Conservation (phyloP, 2,113 vertebrate species). For the Oreotrochilus melanogaster region DNA sequence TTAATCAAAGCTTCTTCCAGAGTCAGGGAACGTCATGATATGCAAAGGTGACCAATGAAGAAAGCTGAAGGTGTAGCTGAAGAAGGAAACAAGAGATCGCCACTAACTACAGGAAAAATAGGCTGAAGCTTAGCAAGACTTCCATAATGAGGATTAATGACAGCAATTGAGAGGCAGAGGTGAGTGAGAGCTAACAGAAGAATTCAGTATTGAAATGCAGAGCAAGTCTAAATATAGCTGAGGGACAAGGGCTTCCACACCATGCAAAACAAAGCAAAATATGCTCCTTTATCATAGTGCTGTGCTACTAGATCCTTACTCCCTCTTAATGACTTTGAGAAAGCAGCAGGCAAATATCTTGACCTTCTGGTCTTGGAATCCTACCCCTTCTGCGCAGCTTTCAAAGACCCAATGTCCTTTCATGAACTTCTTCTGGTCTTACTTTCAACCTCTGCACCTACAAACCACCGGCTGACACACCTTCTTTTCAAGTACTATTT, state of each 20-base stretch:
- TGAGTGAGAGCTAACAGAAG: neutral
- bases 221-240: neutral
- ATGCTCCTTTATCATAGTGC: neutral
- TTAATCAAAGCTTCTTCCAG: neutral
- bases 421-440: neutral
- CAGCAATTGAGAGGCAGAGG: neutral
- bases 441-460: neutral
- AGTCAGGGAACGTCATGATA: neutral
- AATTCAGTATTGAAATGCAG: neutral
- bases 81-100: neutral
- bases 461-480: neutral
- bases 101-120: neutral
- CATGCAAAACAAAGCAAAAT: neutral
- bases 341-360: neutral
- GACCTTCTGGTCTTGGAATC: accelerated
- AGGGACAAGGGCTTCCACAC: neutral
- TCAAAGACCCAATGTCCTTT: neutral
- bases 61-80: slow-evolving; percentile 17
- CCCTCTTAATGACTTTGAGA: neutral
- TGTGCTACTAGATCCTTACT: neutral
- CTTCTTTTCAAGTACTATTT: neutral
- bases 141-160: neutral
- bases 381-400: neutral
- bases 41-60: neutral
- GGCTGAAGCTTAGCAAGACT: neutral